Evolutionary conservation across 1,140 invertebrate genomes (phyloP).

Genomic region (Elysia chlorotica): DNA sequence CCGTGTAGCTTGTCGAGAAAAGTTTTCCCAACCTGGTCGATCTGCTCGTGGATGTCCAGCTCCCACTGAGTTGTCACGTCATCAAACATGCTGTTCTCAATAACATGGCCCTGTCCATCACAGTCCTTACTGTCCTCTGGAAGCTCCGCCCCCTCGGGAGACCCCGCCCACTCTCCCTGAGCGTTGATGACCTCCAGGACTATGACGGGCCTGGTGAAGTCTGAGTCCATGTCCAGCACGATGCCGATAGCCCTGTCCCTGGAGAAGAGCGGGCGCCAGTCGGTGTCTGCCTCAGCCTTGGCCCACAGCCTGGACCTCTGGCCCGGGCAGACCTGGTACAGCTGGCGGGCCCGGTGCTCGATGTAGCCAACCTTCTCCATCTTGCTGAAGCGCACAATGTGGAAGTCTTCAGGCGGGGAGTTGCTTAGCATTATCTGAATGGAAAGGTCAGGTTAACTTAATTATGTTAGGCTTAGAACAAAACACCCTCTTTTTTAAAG

Average conservation of each 20-base stretch:
- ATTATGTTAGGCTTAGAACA: no score
- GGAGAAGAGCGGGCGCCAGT: conserved; percentile 44
- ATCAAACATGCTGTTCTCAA: conserved; percentile 53
- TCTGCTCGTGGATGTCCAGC: conserved; percentile 57
- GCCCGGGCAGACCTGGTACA: conserved; percentile 38
- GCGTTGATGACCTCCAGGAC: conserved; percentile 42
- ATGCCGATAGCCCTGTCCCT: conserved; percentile 52
- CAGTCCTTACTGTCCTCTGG: conserved; percentile 22
- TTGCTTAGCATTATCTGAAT: conserved; percentile 47
- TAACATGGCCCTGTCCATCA: conserved; percentile 43
- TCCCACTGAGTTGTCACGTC: conserved; percentile 55
- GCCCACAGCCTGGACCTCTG: conserved; percentile 49
- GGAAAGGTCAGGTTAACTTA: no score
- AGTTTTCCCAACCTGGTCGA: conserved; percentile 51
- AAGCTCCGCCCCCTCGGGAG: conserved; percentile 33
- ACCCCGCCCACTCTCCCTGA: conserved; percentile 38
- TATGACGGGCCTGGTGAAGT: conserved; percentile 49
- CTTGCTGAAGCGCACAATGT: conserved; percentile 56
- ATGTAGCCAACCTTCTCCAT: conserved; percentile 57
- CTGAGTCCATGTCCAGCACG: conserved; percentile 50
- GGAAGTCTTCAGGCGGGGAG: conserved; percentile 49
- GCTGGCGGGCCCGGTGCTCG: conserved; percentile 46
- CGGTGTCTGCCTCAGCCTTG: conserved; percentile 47
- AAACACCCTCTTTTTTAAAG: no score
- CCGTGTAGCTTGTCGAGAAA: conserved; percentile 50